A percentile compares a stretch with the other conserved stretches of the same genome.
These are phyloP conservation scores for Epsilonema sp. DNA, from an alignment of 2,888 invertebrate genomes.

Conservation along the genomic window DNA sequence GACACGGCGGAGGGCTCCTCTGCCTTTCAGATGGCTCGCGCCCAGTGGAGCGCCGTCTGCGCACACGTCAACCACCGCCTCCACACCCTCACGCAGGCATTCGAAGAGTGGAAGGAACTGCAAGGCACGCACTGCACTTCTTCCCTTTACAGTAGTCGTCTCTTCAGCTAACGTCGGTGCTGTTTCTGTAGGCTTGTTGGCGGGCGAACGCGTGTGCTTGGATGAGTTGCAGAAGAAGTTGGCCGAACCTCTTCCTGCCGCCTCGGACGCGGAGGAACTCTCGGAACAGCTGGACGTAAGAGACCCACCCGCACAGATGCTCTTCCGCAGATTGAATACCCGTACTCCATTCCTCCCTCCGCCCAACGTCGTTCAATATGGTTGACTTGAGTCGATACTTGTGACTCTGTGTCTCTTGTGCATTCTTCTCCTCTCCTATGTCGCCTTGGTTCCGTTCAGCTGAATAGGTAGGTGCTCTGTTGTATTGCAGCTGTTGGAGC, in stretches of 20 bases:
- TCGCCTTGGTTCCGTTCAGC: no score
- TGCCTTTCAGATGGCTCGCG: no score
- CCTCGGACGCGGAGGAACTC: slow-evolving; percentile 73
- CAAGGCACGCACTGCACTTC: no score
- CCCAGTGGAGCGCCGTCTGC: slow-evolving; percentile 25
- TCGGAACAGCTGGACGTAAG: slow-evolving; percentile 63
- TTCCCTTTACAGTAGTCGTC: no score
- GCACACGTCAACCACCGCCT: slow-evolving; percentile 24
- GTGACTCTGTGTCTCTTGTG: no score
- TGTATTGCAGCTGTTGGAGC: slow-evolving; percentile 6
- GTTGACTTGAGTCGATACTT: no score
- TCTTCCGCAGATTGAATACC: background rate
- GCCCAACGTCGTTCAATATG: no score
- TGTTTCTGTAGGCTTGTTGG: slow-evolving; percentile 50
- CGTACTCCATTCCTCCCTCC: no score
- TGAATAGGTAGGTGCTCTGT: background rate
- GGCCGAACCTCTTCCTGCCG: slow-evolving; percentile 44
- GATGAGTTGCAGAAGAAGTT: slow-evolving; percentile 57
- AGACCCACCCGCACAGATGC: background rate
- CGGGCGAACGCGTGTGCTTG: slow-evolving; percentile 57
- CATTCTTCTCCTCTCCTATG: no score
- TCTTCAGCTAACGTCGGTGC: no score
- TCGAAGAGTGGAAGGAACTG: slow-evolving; percentile 24
- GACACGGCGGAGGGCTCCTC: slow-evolving; percentile 3
- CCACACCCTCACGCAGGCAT: slow-evolving; percentile 19